phyloP scores from a whole-genome alignment of 2,113 vertebrate genomes.

The Pomatostomus ruficeps region DNA sequence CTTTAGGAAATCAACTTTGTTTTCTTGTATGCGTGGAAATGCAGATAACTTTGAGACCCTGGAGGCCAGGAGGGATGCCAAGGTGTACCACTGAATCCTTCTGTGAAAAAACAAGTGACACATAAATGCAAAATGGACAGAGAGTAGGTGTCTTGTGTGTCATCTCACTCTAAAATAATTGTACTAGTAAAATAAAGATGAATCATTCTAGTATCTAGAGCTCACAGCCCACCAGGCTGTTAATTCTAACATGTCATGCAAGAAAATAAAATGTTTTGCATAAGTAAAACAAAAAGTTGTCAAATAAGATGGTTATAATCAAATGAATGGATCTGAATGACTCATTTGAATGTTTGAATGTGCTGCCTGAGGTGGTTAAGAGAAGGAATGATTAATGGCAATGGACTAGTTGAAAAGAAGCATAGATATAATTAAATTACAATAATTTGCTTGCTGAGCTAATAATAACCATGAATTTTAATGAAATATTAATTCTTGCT shows the following conservation, averaged over 20 bases:
- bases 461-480: slow-evolving; percentile 19
- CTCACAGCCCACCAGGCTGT: slow-evolving; percentile 4
- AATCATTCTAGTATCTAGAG: slow-evolving; percentile 5
- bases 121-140: slow-evolving; percentile 1
- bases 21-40: neutral
- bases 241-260: slow-evolving; percentile 14
- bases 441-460: neutral
- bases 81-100: neutral
- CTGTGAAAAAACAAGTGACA: slow-evolving; percentile 2
- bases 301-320: slow-evolving; percentile 12
- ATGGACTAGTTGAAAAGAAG: neutral
- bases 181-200: slow-evolving; percentile 9
- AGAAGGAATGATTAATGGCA: neutral
- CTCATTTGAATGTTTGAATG: neutral
- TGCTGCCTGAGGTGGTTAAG: neutral
- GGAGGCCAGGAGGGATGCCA: neutral
- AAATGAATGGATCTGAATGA: slow-evolving; percentile 22
- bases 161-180: neutral
- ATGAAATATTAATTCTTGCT: slow-evolving; percentile 20
- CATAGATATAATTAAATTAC: neutral
- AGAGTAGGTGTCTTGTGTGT: neutral
- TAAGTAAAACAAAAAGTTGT: slow-evolving; percentile 21
- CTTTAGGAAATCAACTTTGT: neutral
- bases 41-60: neutral
- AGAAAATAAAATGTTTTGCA: slow-evolving; percentile 26